Base-by-base conservation (phyloP, 2,113 vertebrate species). In the Spea multiplicata region DNA sequence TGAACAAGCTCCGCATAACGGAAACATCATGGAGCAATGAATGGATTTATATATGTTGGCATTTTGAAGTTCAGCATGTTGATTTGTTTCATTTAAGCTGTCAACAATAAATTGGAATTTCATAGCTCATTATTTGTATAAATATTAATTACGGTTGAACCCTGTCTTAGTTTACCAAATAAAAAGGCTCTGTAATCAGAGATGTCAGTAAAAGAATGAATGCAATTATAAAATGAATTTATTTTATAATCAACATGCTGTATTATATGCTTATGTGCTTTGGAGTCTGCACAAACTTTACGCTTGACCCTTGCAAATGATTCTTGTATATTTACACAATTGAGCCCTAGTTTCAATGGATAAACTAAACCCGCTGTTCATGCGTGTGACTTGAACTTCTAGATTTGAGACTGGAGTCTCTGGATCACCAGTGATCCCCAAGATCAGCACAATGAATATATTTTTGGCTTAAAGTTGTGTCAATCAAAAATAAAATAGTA, bases 51-150 rank as follows among this genome's bases (percentile, higher is more conserved):
- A 72, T 87, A 5, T 82, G 80, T 83, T 88, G 86, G 84, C 74
- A 66, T 67, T 79, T 0, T 7, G 30, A 87, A 89, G 84, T 85
- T 85, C 67, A 7, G 82, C 79, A 75, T 1, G 49, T 83, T 80
- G 87, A 87, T 91, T 77, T 2, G 76, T 89, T 88, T 84, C 89
- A 82, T 90, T 92, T 85, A 90, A 88, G 87, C 90, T 93, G 92
- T 91, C 86, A 89, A 87, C 86, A 89, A 90, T 92, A 91, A 93
- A 93, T 91, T 89, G 86, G 85, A 92, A 92, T 93, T 93, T 92
- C 91, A 91, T 92, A 93, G 89, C 86, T 93, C 87, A 85, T 93
- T 92, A 91, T 93, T 92, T 93, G 90, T 86, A 81, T 89, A 90
- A 91, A 84, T 91, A 91, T 89, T 90, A 91, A 92, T 90, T 91